Evolutionary conservation across 2,888 invertebrate species (phyloP).

Genomic region (Branchellion lobata): DNA sequence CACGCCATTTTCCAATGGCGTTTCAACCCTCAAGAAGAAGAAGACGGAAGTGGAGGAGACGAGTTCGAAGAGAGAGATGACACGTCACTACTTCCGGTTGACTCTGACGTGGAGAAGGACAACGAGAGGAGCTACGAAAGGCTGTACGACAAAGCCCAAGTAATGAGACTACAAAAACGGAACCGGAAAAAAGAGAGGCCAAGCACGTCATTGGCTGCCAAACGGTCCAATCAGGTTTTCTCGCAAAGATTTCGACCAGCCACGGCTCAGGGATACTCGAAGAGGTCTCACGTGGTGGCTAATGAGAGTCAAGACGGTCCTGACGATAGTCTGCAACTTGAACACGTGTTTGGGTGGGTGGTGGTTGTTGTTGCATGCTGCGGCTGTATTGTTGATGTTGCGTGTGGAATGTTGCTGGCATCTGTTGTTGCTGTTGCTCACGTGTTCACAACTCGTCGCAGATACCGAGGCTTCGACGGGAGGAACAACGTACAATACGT

Average conservation of each 20-base stretch:
- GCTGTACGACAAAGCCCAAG: conserved; percentile 58
- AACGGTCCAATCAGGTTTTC: not conserved
- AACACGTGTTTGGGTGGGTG: conserved; percentile 24
- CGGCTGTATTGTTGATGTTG: no score
- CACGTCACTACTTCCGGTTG: conserved; percentile 53
- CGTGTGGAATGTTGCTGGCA: no score
- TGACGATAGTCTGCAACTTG: conserved; percentile 28
- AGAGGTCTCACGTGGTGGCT: not conserved
- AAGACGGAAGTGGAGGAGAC: not conserved
- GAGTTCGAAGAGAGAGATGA: not conserved
- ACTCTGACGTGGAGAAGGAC: conserved; percentile 62
- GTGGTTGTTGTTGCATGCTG: no score
- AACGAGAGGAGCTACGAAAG: conserved; percentile 60
- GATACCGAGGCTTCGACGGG: conserved; percentile 63
- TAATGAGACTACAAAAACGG: conserved; percentile 56
- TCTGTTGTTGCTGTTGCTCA: no score
- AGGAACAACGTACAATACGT: conserved; percentile 30
- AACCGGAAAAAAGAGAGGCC: conserved; percentile 56
- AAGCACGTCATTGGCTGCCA: conserved; percentile 38
- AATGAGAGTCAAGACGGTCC: conserved; percentile 23
- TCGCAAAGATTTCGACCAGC: not conserved
- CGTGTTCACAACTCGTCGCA: no score
- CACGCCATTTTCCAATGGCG: conserved; percentile 64
- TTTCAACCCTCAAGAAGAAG: conserved; percentile 49
- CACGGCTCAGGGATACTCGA: not conserved